phyloP scores from a whole-genome alignment of 2,888 invertebrate species.

The Ophioninae sp. region DNA sequence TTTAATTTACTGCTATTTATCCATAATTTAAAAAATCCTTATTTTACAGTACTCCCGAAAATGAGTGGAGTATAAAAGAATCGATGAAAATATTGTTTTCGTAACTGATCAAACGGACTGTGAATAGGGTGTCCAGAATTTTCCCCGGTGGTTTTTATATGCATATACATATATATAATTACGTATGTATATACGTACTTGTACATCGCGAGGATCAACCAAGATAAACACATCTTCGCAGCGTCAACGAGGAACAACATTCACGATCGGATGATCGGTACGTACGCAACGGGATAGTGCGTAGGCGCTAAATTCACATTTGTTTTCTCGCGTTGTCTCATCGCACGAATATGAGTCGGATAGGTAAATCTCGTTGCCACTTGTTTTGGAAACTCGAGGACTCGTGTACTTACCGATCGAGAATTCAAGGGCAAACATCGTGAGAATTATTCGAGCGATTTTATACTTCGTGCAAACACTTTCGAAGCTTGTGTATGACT shows the following conservation, averaged over 20 bases:
- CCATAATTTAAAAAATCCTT: too few relatives aligned
- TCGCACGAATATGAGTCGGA: background rate
- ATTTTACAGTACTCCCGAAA: background rate
- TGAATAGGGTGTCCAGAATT: background rate
- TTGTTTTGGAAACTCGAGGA: slow-evolving; percentile 10
- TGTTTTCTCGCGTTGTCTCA: background rate
- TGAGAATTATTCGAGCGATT: slow-evolving; percentile 3
- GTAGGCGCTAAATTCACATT: slow-evolving; percentile 12
- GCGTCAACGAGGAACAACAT: slow-evolving; percentile 64
- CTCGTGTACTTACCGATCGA: background rate
- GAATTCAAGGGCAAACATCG: slow-evolving; percentile 26
- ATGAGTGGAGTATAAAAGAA: background rate
- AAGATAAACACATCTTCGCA: slow-evolving; percentile 21
- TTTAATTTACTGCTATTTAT: too few relatives aligned
- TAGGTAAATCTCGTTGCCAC: background rate
- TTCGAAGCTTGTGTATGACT: background rate
- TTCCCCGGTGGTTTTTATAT: background rate
- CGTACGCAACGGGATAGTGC: slow-evolving; percentile 60
- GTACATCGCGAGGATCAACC: slow-evolving; percentile 19
- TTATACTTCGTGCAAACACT: background rate
- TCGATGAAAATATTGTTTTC: background rate
- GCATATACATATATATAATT: slow-evolving; percentile 4
- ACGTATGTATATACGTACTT: background rate
- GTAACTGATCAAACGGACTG: background rate
- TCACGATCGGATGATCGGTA: slow-evolving; percentile 71